Evolutionary conservation across 2,888 invertebrate species (phyloP), one percentile per base, ranked within the genome.

Genomic region (Azorinus chamasolen): DNA sequence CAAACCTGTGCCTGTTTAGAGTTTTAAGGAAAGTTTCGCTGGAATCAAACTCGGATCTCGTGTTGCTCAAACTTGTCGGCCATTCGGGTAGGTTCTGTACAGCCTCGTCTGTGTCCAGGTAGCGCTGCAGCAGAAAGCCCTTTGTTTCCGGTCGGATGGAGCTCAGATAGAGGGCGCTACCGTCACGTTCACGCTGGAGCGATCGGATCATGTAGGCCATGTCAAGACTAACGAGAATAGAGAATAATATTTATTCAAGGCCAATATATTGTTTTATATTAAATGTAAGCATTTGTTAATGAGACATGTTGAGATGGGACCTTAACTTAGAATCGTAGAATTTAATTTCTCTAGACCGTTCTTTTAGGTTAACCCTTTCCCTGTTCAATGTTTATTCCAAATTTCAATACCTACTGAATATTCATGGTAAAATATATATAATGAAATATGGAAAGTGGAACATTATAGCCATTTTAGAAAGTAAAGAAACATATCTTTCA

Each of bases 131-230:
- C 8, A 90, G 83, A 51, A 86, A 85, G 25, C 78, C 76, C 48
- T 88, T 89, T 5, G 89, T 89, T 65, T 89, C 88, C 48, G 87
- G 85, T 25, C 88, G 81, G 25, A 88, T 84, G 18, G 83, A 80
- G 69, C 89, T 89, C 25, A 89, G 80, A 62, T 90, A 88, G 24
- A 90, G 86, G 64, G 89, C 89, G 64, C 88, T 89, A 79, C 87
- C 87, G 73, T 89, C 89, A 0, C 89, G 86, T 62, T 90, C 90
- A 22, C 83, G 68, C 76, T 89, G 88, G 25, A 88, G 72, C 46
- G 76, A 68, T 27, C 85, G 84, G 39, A 88, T 81, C 78, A 78
- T 73, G 45, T 69, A 65, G 3, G 72, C 78, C 78, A 78, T 73
- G 53, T 73, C 73, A 12, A 78, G 46, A 70, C 78, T 78, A 55